Evolutionary conservation across 2,888 invertebrate genomes (phyloP).

Genomic region (Anthoptus insignis): DNA sequence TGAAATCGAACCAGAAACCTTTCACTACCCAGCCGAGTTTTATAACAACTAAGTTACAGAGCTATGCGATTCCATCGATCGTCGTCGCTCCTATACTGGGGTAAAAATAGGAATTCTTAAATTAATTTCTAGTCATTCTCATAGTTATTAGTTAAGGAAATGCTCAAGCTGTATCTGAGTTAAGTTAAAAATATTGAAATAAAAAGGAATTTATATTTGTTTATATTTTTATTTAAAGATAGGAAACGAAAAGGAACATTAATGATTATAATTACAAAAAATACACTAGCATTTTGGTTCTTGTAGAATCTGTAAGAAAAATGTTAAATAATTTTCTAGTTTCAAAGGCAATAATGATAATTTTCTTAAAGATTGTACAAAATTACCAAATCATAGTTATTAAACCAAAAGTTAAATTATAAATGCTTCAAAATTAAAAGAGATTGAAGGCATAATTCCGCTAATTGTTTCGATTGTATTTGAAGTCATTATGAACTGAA

Average conservation of each 20-base stretch:
- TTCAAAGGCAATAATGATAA: neutral
- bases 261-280: conserved; percentile 51
- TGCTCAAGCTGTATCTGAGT: too few relatives aligned
- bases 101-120: too few relatives aligned
- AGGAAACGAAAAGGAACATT: conserved; percentile 66
- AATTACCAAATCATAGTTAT: conserved; percentile 38
- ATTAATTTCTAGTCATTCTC: too few relatives aligned
- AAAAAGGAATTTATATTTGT: conserved; percentile 46
- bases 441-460: conserved; percentile 1
- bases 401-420: conserved; percentile 54
- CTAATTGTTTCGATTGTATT: too few relatives aligned
- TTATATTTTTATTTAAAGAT: conserved; percentile 59
- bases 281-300: conserved; percentile 34
- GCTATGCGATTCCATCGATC: too few relatives aligned
- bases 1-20: too few relatives aligned
- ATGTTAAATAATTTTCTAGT: conserved; percentile 24
- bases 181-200: conserved; percentile 2
- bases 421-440: conserved; percentile 59
- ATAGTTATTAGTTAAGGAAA: too few relatives aligned
- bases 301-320: conserved; percentile 42
- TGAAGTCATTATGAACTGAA: too few relatives aligned
- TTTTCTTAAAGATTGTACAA: conserved; percentile 24
- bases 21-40: too few relatives aligned
- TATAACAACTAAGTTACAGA: too few relatives aligned
- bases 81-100: too few relatives aligned